These are phyloP conservation scores for Morpho helenor DNA, from an alignment of 2,888 invertebrate genomes.

Conservation along the genomic window DNA sequence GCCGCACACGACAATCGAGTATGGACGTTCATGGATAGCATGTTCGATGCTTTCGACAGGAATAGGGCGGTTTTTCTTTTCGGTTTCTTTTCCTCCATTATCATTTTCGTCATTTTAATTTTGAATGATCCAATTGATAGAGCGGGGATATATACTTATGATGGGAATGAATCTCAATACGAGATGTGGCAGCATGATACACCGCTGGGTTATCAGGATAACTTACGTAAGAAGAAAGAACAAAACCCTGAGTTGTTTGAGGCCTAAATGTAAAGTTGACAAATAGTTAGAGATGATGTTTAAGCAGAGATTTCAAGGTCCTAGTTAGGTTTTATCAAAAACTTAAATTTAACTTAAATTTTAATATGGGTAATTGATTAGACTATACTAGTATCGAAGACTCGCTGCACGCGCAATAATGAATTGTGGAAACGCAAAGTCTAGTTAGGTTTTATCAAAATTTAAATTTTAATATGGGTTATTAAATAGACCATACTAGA, in stretches of 20 bases:
- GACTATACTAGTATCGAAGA: no score
- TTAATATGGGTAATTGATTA: no score
- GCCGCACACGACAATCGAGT: slow-evolving; percentile 37
- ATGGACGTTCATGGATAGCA: slow-evolving; percentile 55
- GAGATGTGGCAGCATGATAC: slow-evolving; percentile 33
- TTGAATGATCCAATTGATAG: slow-evolving; percentile 39
- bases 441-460: no score
- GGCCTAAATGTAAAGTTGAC: slow-evolving; percentile 27
- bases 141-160: slow-evolving; percentile 32
- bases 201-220: slow-evolving; percentile 51
- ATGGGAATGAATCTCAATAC: slow-evolving; percentile 24
- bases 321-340: no score
- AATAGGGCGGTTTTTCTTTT: slow-evolving; percentile 45
- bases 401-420: no score
- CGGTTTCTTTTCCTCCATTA: slow-evolving; percentile 47
- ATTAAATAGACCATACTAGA: no score
- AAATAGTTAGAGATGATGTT: no score
- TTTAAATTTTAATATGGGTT: no score
- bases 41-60: slow-evolving; percentile 44
- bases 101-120: slow-evolving; percentile 28
- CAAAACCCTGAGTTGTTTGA: slow-evolving; percentile 60
- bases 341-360: no score
- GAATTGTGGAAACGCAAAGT: no score
- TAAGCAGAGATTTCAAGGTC: no score
- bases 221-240: slow-evolving; percentile 41